A percentile compares a stretch with the other conserved stretches of the same genome.
Conservation (phyloP, 2,797 vertebrate species). For the Megaceryle alcyon region DNA sequence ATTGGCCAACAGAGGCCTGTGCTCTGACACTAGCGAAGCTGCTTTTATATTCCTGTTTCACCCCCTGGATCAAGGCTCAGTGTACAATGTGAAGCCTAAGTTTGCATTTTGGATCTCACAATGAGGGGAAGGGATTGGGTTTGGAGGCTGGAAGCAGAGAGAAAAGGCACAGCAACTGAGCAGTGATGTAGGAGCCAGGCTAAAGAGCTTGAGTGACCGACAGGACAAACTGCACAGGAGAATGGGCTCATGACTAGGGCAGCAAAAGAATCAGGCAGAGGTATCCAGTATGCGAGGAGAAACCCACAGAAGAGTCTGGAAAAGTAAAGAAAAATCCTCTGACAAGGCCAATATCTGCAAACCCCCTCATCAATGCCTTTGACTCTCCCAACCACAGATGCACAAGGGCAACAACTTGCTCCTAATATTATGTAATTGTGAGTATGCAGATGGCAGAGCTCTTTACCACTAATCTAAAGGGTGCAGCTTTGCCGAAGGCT, state of each 20-base stretch:
- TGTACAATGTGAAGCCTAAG: neutral
- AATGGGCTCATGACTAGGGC: neutral
- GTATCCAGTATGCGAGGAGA: neutral
- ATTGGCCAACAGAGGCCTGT: neutral
- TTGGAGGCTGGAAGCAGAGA: neutral
- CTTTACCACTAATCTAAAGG: constrained; percentile 51
- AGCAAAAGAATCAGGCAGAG: neutral
- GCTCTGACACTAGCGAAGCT: neutral
- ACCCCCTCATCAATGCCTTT: neutral
- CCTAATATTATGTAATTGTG: neutral
- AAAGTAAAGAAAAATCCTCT: neutral
- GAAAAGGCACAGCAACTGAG: neutral
- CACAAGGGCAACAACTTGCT: neutral
- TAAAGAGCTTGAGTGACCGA: neutral
- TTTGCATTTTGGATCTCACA: neutral
- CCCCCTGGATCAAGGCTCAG: neutral
- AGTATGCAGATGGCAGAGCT: neutral
- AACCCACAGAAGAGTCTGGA: neutral
- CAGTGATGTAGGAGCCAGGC: neutral
- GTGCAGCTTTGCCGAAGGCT: constrained; percentile 23
- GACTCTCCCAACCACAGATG: neutral
- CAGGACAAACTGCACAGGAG: neutral
- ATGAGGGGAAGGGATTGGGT: neutral
- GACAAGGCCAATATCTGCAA: neutral
- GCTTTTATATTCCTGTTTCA: neutral